phyloP scores from a whole-genome alignment of 2,888 invertebrate genomes.

The Doris montereyensis region DNA sequence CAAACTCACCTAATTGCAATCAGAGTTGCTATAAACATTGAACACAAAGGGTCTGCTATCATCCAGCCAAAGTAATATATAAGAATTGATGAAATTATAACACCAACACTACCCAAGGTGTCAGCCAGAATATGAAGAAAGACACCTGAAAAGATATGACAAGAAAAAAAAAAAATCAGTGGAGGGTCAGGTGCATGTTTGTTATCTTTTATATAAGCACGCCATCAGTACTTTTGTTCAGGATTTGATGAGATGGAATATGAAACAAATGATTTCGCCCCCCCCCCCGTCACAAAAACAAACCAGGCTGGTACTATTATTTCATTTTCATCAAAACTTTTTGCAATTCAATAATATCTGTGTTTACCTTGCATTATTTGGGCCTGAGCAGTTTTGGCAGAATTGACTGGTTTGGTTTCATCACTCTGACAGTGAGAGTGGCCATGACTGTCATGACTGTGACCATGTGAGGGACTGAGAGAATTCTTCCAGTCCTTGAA shows the following conservation, averaged over 20 bases:
- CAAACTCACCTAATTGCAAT: conserved; percentile 94
- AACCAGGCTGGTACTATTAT: too few relatives aligned
- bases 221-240: too few relatives aligned
- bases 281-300: too few relatives aligned
- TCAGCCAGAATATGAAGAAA: conserved; percentile 97
- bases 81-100: conserved; percentile 92
- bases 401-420: conserved; percentile 26
- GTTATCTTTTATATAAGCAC: too few relatives aligned
- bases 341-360: background rate
- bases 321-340: too few relatives aligned
- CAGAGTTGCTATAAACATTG: conserved; percentile 93
- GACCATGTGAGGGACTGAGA: too few relatives aligned
- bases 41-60: conserved; percentile 98
- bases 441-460: conserved; percentile 57
- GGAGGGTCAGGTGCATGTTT: background rate
- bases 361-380: conserved; percentile 74
- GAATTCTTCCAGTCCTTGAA: too few relatives aligned
- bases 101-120: conserved; percentile 96
- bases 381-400: conserved; percentile 78
- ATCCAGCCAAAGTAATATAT: conserved; percentile 98
- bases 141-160: conserved; percentile 79
- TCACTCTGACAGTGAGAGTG: conserved; percentile 46
- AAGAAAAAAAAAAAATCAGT: background rate
- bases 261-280: too few relatives aligned
- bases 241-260: too few relatives aligned